Percentiles rank a stretch among this genome's conserved stretches.
phyloP scores from a whole-genome alignment of 1,140 invertebrate species.

The Drosophila repletoides region DNA sequence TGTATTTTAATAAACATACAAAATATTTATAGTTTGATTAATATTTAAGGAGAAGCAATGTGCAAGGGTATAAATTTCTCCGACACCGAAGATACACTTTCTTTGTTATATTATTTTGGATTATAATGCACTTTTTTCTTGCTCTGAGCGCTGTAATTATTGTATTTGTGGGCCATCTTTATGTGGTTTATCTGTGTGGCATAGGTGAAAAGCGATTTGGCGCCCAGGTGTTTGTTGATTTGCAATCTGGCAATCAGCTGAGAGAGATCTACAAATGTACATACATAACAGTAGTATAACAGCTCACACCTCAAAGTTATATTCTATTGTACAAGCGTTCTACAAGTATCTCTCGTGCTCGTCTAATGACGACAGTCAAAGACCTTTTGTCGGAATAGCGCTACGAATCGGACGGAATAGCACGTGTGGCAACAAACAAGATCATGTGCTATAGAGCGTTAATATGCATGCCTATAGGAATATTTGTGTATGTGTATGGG shows the following conservation, averaged over 20 bases:
- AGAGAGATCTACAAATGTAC: too few species aligned
- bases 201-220: neutral
- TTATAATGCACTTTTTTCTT: slow-evolving; percentile 5
- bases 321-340: too few species aligned
- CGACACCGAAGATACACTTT: too few species aligned
- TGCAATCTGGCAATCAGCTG: neutral
- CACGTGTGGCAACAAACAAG: slow-evolving; percentile 47
- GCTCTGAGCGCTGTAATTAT: neutral
- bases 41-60: too few species aligned
- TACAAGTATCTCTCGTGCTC: neutral
- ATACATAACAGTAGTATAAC: too few species aligned
- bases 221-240: neutral
- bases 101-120: too few species aligned
- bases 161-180: neutral
- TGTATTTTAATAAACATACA: too few species aligned
- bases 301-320: too few species aligned
- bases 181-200: slow-evolving; percentile 14
- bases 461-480: too few species aligned
- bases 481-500: neutral
- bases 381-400: slow-evolving; percentile 37
- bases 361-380: slow-evolving; percentile 44
- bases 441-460: too few species aligned
- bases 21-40: too few species aligned
- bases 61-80: too few species aligned
- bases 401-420: neutral